These are phyloP conservation scores for Dufourea novaeangliae DNA, from an alignment of 1,140 invertebrate species.

Conservation along the genomic window DNA sequence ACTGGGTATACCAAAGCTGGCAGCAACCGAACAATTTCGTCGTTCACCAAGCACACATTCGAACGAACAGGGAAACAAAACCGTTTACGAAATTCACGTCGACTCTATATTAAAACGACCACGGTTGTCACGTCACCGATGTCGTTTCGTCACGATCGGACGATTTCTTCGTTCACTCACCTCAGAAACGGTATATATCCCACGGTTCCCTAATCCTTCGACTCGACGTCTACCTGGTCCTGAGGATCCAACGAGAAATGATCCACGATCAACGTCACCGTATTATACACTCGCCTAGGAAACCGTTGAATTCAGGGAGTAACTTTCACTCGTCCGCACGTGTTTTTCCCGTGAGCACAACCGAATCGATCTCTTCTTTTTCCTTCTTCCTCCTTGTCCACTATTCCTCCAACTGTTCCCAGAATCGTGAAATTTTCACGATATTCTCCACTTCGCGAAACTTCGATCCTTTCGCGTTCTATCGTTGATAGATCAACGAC, in stretches of 20 bases:
- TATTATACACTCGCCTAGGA: neutral
- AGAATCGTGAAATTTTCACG: neutral
- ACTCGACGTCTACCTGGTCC: neutral
- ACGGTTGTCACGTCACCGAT: too few species aligned
- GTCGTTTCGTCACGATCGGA: too few species aligned
- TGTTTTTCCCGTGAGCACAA: neutral
- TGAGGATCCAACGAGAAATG: neutral
- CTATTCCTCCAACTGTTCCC: neutral
- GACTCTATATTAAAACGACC: too few species aligned
- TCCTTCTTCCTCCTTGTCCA: neutral
- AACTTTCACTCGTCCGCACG: neutral
- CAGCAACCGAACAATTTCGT: too few species aligned
- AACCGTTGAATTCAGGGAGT: neutral
- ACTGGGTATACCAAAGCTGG: too few species aligned
- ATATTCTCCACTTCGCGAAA: neutral
- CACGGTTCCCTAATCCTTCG: neutral
- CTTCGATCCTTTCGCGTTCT: too few species aligned
- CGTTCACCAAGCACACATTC: too few species aligned
- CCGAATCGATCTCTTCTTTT: neutral
- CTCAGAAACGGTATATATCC: neutral
- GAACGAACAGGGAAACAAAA: too few species aligned
- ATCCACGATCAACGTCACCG: neutral
- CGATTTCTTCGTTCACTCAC: conserved; percentile 20
- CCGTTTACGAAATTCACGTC: too few species aligned
- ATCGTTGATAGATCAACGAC: too few species aligned